These are phyloP conservation scores for Cerastis leucographa DNA, from an alignment of 2,888 invertebrate genomes.

Conservation along the genomic window DNA sequence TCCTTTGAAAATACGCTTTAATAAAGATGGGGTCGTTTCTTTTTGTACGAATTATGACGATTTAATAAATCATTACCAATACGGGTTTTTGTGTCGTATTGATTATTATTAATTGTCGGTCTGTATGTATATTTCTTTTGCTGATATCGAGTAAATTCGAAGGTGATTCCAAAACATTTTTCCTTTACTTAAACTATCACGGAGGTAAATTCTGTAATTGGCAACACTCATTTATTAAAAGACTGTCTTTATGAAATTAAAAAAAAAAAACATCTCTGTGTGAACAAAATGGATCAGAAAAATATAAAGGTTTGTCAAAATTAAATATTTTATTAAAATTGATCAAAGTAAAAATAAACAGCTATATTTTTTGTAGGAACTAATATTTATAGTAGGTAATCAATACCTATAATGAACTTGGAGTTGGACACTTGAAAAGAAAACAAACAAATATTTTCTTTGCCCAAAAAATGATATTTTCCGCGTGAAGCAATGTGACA, in stretches of 20 bases:
- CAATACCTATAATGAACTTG: background rate
- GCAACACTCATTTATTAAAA: background rate
- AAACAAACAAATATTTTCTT: background rate
- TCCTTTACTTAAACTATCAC: background rate
- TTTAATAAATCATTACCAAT: slow-evolving; percentile 53
- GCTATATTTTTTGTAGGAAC: background rate
- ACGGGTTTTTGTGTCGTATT: slow-evolving; percentile 61
- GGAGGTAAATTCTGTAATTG: background rate
- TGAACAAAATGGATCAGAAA: background rate
- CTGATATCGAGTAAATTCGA: background rate
- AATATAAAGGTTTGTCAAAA: background rate
- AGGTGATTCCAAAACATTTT: background rate
- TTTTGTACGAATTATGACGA: slow-evolving; percentile 74
- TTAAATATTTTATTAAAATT: background rate
- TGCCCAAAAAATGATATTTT: background rate
- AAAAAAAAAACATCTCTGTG: background rate
- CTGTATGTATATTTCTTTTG: slow-evolving; percentile 31
- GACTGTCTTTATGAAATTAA: background rate
- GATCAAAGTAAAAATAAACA: background rate
- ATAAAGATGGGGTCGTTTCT: slow-evolving; percentile 68
- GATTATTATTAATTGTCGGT: slow-evolving; percentile 53
- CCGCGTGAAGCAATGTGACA: slow-evolving; percentile 15
- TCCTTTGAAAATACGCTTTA: slow-evolving; percentile 81
- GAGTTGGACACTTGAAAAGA: background rate
- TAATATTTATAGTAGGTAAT: background rate